Conservation (phyloP, 2,888 invertebrate genomes). For the Hypsopygia costalis region DNA sequence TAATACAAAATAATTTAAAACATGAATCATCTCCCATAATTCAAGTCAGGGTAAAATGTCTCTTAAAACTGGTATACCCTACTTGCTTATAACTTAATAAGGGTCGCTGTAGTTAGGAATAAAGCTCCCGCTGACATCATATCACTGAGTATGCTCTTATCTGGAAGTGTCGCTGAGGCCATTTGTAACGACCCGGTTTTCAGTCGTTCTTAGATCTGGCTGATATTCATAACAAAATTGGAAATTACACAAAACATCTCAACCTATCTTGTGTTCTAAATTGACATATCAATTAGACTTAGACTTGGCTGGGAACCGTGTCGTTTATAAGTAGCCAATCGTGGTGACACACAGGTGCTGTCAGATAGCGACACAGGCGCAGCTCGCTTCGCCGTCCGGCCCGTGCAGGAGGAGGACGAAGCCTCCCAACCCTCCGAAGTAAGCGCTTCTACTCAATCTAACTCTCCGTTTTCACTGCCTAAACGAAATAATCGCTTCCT, state of each 20-base stretch:
- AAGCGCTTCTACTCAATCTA: constrained; percentile 38
- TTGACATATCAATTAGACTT: too few relatives aligned
- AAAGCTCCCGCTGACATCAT: constrained; percentile 3
- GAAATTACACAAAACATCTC: too few relatives aligned
- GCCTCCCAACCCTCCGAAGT: constrained; percentile 72
- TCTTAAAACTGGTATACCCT: neutral
- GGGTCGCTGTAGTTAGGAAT: constrained; percentile 5
- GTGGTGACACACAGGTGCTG: constrained; percentile 57
- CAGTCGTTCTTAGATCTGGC: neutral
- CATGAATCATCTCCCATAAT: neutral
- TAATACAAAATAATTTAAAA: too few relatives aligned
- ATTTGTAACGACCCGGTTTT: neutral
- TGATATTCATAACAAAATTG: too few relatives aligned
- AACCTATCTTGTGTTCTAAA: too few relatives aligned
- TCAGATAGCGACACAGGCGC: constrained; percentile 74
- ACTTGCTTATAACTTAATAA: constrained; percentile 8
- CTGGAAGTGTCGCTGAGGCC: constrained; percentile 9
- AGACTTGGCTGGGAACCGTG: neutral
- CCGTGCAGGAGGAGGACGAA: constrained; percentile 85
- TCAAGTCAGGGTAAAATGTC: neutral
- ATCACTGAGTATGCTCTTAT: constrained; percentile 4
- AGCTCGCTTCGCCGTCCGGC: constrained; percentile 84
- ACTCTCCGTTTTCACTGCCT: constrained; percentile 14
- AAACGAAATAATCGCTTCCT: constrained; percentile 9
- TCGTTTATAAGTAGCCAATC: neutral